These are phyloP conservation scores for Lymantria monacha DNA, from an alignment of 2,888 invertebrate species.

Conservation along the genomic window DNA sequence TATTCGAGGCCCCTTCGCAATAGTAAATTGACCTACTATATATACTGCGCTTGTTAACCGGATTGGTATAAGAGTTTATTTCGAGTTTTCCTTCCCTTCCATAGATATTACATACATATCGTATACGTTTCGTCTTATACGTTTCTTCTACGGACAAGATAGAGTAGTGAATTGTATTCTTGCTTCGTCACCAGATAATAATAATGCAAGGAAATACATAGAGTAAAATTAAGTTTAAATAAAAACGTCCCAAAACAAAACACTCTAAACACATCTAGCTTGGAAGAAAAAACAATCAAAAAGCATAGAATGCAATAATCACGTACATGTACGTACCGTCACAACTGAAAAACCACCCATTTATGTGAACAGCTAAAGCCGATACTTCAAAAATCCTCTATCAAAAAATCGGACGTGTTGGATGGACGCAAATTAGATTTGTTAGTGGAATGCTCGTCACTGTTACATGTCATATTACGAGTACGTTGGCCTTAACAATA, in stretches of 20 bases:
- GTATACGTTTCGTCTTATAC: no score
- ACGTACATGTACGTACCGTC: neutral
- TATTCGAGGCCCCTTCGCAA: no score
- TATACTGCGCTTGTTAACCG: no score
- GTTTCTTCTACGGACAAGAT: no score
- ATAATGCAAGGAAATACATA: no score
- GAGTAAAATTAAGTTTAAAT: no score
- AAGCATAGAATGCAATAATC: neutral
- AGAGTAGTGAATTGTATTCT: no score
- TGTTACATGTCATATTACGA: constrained; percentile 27
- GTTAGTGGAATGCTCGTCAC: constrained; percentile 52
- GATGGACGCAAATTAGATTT: constrained; percentile 72
- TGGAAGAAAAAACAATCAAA: neutral
- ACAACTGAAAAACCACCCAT: neutral
- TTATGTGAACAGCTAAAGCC: constrained; percentile 13
- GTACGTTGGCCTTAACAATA: constrained; percentile 26
- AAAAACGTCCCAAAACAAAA: neutral
- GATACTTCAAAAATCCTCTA: constrained; percentile 59
- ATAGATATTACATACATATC: no score
- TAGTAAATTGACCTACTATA: no score
- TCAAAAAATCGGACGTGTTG: constrained; percentile 67
- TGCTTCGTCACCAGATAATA: no score
- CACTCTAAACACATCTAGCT: neutral
- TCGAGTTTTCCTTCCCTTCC: no score
- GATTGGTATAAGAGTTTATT: no score